Percentiles rank a stretch among this genome's conserved stretches.
phyloP scores from a whole-genome alignment of 1,140 invertebrate species.

The Ridgeia piscesae region DNA sequence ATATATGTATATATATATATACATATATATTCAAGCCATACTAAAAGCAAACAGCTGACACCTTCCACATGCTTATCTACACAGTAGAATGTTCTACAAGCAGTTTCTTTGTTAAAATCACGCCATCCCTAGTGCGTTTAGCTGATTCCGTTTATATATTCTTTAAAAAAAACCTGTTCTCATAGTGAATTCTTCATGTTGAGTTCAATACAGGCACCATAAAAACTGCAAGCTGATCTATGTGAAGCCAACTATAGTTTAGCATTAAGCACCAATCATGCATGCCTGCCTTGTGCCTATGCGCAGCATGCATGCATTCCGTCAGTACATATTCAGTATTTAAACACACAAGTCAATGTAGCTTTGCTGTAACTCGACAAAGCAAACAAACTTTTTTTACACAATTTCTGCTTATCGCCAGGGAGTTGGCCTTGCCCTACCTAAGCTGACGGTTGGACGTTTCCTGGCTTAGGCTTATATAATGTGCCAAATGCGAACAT shows the following conservation, averaged over 20 bases:
- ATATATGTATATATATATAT: too few species aligned
- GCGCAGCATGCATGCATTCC: not conserved
- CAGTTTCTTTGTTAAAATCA: not conserved
- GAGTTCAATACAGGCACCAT: not conserved
- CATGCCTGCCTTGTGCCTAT: not conserved
- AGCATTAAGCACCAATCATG: conserved; percentile 5
- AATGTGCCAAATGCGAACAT: not conserved
- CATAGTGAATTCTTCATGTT: not conserved
- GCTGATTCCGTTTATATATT: not conserved
- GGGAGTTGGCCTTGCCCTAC: not conserved
- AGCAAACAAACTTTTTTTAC: not conserved
- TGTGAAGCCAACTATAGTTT: not conserved
- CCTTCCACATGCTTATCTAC: not conserved
- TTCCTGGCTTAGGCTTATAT: not conserved
- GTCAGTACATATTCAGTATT: not conserved
- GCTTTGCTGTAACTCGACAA: not conserved
- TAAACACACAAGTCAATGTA: not conserved
- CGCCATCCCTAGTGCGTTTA: not conserved
- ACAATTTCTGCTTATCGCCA: not conserved
- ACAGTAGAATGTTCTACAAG: not conserved
- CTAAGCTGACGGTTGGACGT: not conserved
- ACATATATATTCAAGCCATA: not conserved
- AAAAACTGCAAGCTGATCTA: not conserved
- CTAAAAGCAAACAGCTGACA: not conserved
- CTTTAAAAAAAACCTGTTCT: not conserved